Evolutionary conservation across 92 coral and sea anemone species (phyloP).

Genomic region (Nematostella vectensis): DNA sequence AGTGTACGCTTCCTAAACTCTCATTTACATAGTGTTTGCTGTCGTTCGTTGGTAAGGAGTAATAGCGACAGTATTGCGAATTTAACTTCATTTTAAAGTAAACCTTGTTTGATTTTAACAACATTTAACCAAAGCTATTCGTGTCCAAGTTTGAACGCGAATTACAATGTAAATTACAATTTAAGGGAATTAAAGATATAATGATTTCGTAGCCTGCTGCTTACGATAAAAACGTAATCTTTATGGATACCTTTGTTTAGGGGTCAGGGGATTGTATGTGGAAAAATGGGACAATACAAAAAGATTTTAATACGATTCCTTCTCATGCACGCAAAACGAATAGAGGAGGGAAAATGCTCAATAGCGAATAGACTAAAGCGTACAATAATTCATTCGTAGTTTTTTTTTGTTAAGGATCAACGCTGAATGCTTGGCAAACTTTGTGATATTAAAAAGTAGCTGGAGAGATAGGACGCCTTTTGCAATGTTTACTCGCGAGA

Average conservation of each 20-base stretch:
- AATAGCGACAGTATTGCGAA: background rate
- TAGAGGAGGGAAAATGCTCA: no score
- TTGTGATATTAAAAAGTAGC: no score
- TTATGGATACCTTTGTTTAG: background rate
- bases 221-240: slow-evolving; percentile 16
- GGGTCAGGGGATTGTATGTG: background rate
- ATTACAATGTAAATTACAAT: slow-evolving; percentile 19
- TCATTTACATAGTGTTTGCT: slow-evolving; percentile 3
- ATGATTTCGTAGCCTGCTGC: slow-evolving; percentile 36
- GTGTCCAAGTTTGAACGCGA: slow-evolving; percentile 2
- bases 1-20: background rate
- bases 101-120: slow-evolving; percentile 4
- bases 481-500: background rate
- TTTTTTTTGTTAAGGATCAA: background rate
- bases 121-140: slow-evolving; percentile 13
- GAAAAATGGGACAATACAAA: background rate
- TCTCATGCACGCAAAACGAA: no score
- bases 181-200: slow-evolving; percentile 49
- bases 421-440: background rate
- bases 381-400: background rate
- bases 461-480: no score
- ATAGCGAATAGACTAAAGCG: no score
- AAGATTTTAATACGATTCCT: background rate
- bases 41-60: background rate
- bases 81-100: background rate